These are phyloP conservation scores for Thalassoma bifasciatum DNA, from an alignment of 2,113 vertebrate species.

Conservation along the genomic window DNA sequence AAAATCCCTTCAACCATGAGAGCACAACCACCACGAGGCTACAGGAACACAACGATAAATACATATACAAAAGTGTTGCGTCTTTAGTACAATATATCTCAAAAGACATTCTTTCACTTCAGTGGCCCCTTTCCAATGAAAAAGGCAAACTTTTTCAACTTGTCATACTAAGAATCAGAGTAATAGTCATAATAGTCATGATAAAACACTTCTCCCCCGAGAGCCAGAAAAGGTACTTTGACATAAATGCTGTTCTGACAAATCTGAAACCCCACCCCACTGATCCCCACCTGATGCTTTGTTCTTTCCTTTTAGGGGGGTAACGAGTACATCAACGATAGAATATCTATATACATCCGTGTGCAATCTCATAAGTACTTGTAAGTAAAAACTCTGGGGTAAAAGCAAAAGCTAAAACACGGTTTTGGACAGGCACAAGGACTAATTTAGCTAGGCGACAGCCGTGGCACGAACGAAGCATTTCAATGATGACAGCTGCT, in stretches of 20 bases:
- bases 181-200: constrained; percentile 53
- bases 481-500: constrained; percentile 13
- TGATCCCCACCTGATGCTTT: constrained; percentile 8
- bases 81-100: constrained; percentile 72
- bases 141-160: constrained; percentile 64
- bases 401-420: constrained; percentile 37
- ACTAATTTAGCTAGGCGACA: constrained; percentile 33
- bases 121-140: constrained; percentile 68
- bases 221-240: constrained; percentile 52
- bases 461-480: constrained; percentile 28
- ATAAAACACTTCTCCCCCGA: constrained; percentile 53
- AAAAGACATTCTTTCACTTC: constrained; percentile 78
- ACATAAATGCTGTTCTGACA: constrained; percentile 45
- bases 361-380: constrained; percentile 50
- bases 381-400: constrained; percentile 27
- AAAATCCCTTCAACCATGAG: constrained; percentile 16
- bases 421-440: constrained; percentile 56
- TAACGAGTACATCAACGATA: constrained; percentile 50
- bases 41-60: constrained; percentile 67
- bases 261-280: constrained; percentile 4
- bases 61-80: constrained; percentile 70
- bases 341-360: constrained; percentile 62
- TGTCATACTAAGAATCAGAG: constrained; percentile 50
- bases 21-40: constrained; percentile 47
- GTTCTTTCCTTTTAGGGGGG: constrained; percentile 35